Base-by-base conservation (phyloP, 2,888 invertebrate genomes). In the Ctena decussata region DNA sequence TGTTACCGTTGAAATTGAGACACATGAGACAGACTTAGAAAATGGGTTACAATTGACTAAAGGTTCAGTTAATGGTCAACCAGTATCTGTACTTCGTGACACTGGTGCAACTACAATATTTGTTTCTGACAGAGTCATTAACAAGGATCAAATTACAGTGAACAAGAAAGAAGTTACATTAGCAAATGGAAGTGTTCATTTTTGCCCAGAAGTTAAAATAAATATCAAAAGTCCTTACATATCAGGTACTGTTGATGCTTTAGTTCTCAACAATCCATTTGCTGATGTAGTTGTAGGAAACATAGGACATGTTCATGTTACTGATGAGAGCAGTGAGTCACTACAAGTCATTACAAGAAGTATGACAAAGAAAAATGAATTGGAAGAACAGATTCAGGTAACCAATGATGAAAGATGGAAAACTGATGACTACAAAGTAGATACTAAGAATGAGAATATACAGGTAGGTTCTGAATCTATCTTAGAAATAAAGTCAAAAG, bases 251-350 rank as follows among this genome's bases (percentile, higher is more conserved):
- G 72, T 72, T 21, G 8, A 24, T 72, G 72, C 72, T 27, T 72
- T 72, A 46, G 72, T 72, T 30, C 27, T 72, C 1, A 72, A 72
- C 21, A 72, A 44, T 15, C 72, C 72, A 72, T 72, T 72, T 72
- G 72, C 72, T 44, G 72, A 72, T 44, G 30, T 72, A 15, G 46
- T 72, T 72, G 46, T 72, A 41, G 72, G 72, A 41, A 72, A 72
- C 72, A 39, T 72, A 72, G 72, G 72, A 5, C 6, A 72, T 44
- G 1, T 72, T 3, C 27, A 72, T 41, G 15, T 27, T 30, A 24
- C 39, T 41, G 6, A 8, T n/a, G 37, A 44, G 6, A 6, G 8
- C 30, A 39, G 21, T 44, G 72, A 72, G n/a, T 27, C 46, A 72
- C 6, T 72, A 44, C 46, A 72, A 15, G 24, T 46, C 3, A 30